These are phyloP conservation scores for Caenorhabditis becei DNA, from an alignment of 2,888 invertebrate genomes.

Conservation along the genomic window DNA sequence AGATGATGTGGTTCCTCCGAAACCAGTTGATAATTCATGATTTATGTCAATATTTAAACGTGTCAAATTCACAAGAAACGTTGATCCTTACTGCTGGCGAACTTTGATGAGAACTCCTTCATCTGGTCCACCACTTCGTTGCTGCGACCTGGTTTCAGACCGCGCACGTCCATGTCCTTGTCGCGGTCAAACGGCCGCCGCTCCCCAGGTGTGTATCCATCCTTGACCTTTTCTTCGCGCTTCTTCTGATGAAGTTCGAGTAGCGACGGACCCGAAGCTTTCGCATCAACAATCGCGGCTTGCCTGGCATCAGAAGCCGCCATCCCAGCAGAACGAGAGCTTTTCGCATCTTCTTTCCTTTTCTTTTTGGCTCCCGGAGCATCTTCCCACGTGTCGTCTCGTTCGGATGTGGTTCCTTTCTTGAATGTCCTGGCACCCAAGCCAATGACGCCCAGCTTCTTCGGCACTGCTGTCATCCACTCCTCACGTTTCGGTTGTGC, in stretches of 20 bases:
- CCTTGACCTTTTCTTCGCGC: conserved; percentile 32
- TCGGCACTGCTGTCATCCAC: conserved; percentile 76
- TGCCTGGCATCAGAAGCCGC: conserved; percentile 51
- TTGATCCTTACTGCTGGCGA: conserved; percentile 54
- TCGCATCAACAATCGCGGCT: conserved; percentile 42
- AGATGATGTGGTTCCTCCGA: conserved; percentile 48
- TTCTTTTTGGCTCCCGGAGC: conserved; percentile 60
- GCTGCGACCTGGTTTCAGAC: conserved; percentile 58
- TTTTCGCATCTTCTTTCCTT: conserved; percentile 25
- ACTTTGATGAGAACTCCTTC: conserved; percentile 46
- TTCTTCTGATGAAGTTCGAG: conserved; percentile 54
- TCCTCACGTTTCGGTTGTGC: conserved; percentile 68
- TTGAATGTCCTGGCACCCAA: conserved; percentile 71
- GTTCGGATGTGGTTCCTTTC: conserved; percentile 46
- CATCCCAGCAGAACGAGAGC: conserved; percentile 18
- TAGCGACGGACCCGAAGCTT: conserved; percentile 42
- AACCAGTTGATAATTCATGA: conserved; percentile 47
- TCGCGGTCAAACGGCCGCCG: conserved; percentile 74
- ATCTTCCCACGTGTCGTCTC: conserved; percentile 57
- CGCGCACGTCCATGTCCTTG: conserved; percentile 72
- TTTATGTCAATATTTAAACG: conserved; percentile 13
- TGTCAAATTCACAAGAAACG: conserved; percentile 41
- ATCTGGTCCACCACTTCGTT: conserved; percentile 58
- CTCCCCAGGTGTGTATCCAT: conserved; percentile 45
- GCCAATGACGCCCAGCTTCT: conserved; percentile 71